Base-by-base conservation (phyloP, 2,888 invertebrate genomes). In the Halictus quadricinctus region DNA sequence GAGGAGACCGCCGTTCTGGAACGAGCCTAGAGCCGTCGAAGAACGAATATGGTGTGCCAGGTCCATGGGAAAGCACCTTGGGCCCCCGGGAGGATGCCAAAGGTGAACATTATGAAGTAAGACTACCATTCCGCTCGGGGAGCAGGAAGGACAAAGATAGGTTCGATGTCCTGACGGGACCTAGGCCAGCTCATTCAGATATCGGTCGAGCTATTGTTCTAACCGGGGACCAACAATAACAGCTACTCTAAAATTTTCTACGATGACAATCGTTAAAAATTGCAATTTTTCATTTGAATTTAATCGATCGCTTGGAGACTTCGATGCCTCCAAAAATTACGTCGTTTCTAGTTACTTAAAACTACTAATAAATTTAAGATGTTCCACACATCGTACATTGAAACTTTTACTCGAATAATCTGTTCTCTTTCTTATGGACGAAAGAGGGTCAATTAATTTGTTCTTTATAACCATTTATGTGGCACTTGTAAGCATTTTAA, bases 51-150 rank as follows among this genome's bases (percentile, higher is more conserved):
- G 90, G 90, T 84, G 83, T 79, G 88, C 69, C 74, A 76, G 83
- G 84, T 88, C 87, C 87, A 90, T 89, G 91, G 87, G 91, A 90
- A 90, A 89, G 87, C 85, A 87, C 78, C 83, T 83, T 84, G 86
- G 83, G 48, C 54, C 80, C 36, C 50, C n/a, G 50, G n/a, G n/a
- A 79, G 85, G 85, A 79, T 90, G 90, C 85, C 90, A 90, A 87
- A 90, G 90, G 89, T 89, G 90, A 90, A 82, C 88, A 78, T 89
- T 90, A 90, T 87, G 90, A 90, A 80, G 86, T 83, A 87, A 90
- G 86, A 80, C 78, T 46, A 29, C 87, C 46, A 41, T 88, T 80
- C 79, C 79, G 13, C 66, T 41, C 66, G 60, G 36, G 66, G 74
- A 79, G 73, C 72, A 85, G 72, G 79, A 77, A 73, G 77, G 82